Evolutionary conservation across 1,140 invertebrate genomes (phyloP).

Genomic region (Homalodisca vitripennis): DNA sequence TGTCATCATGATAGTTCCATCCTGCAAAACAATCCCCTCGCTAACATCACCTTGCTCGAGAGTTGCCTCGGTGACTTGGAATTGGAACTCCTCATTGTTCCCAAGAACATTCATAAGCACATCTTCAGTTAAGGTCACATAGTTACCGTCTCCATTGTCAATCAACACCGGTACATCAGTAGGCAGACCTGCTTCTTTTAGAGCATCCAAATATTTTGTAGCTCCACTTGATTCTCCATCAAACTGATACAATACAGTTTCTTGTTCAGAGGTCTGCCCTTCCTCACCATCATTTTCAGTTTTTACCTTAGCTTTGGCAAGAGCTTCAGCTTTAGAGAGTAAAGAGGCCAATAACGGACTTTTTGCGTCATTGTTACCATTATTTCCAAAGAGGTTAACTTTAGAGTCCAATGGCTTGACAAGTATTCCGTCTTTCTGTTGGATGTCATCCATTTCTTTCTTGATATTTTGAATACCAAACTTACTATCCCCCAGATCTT

Average conservation of each 20-base stretch:
- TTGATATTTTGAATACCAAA: conserved; percentile 36
- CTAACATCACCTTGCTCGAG: conserved; percentile 32
- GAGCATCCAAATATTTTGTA: conserved; percentile 50
- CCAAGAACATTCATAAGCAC: conserved; percentile 54
- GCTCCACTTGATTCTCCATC: conserved; percentile 29
- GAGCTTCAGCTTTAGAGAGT: conserved; percentile 39
- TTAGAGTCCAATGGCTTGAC: conserved; percentile 9
- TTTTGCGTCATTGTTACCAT: conserved; percentile 29
- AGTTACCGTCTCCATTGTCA: conserved; percentile 56
- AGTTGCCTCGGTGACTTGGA: conserved; percentile 51
- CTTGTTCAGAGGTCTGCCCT: conserved; percentile 13
- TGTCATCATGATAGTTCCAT: conserved; percentile 30
- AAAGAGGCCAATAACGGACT: conserved; percentile 40
- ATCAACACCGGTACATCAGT: conserved; percentile 55
- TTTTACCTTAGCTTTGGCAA: conserved; percentile 31
- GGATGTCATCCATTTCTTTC: conserved; percentile 33
- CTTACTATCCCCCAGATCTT: conserved; percentile 25
- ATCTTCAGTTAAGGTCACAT: conserved; percentile 57
- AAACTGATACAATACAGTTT: conserved; percentile 27
- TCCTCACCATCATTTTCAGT: conserved; percentile 11
- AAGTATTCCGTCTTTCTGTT: conserved; percentile 1
- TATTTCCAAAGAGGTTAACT: conserved; percentile 16
- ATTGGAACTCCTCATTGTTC: conserved; percentile 54
- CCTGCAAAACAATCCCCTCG: conserved; percentile 32
- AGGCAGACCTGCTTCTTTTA: conserved; percentile 55